Evolutionary conservation across 2,888 invertebrate species (phyloP), one percentile per base, ranked within the genome.

Genomic region (Andricus curvator): DNA sequence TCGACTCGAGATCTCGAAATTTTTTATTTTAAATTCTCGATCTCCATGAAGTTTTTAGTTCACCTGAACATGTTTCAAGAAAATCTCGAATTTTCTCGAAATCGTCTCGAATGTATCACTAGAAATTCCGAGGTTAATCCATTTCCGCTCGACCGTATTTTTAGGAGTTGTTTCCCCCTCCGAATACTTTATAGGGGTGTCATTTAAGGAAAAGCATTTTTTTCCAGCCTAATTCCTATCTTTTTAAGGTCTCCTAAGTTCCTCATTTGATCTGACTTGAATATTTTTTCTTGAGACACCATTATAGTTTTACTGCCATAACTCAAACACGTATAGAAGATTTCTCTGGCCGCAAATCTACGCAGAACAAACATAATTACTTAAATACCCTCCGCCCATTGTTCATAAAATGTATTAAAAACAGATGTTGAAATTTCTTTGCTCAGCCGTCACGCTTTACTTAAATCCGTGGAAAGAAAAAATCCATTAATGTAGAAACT

Each of bases 381-480:
- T 56, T 56, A 25, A 70, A 17, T 48, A 70, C 13, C 22, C 22
- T 70, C n/a, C 13, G n/a, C n/a, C 20, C 33, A 74, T 56, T 74
- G 74, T 74, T 56, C n/a, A 33, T 70, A 74, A 74, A 51, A n/a
- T 56, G n/a, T 29, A 37, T 74, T 74, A 37, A 51, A 68, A 37
- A 33, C n/a, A n/a, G 33, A 51, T 74, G 44, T 74, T 56, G 11
- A 74, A 74, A 51, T 74, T 25, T 56, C 33, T 56, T 56, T 74
- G 33, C 56, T 74, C 33, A 74, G n/a, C 17, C n/a, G 33, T 33
- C 33, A 56, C 74, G 48, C 33, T 56, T 74, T 56, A 74, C 64
- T 41, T 41, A 33, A 68, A 68, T 80, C 25, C 22, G 64, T 41
- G 76, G 4, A 62, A 51, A 80, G 74, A 80, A 83, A 81, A 78